Evolutionary conservation across 1,140 invertebrate genomes (phyloP).

Genomic region (Tribolium castaneum): DNA sequence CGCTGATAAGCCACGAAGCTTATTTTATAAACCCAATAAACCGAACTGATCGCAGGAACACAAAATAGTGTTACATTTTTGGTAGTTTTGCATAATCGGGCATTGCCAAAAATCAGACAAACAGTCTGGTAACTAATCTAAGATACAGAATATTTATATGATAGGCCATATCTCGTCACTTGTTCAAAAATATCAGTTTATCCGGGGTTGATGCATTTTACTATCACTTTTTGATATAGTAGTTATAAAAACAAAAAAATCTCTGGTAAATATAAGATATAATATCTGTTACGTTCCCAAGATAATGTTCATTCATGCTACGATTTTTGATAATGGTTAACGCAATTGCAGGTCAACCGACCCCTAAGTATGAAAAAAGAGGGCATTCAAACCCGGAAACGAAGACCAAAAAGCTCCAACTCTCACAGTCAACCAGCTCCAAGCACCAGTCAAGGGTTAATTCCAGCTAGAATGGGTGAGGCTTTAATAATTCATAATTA

Average conservation of each 20-base stretch:
- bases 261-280: slow-evolving; percentile 53
- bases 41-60: no score
- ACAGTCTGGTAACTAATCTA: slow-evolving; percentile 46
- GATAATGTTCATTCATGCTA: slow-evolving; percentile 48
- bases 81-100: slow-evolving; percentile 2
- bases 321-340: slow-evolving; percentile 7
- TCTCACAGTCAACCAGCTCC: slow-evolving; percentile 10
- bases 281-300: slow-evolving; percentile 46
- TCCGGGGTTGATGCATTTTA: slow-evolving; percentile 46
- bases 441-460: neutral
- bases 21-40: neutral
- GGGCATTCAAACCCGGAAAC: slow-evolving; percentile 91
- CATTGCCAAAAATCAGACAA: slow-evolving; percentile 44
- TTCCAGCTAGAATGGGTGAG: slow-evolving; percentile 40
- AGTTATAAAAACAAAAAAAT: slow-evolving; percentile 47
- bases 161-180: slow-evolving; percentile 41
- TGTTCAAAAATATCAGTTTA: slow-evolving; percentile 47
- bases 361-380: slow-evolving; percentile 97
- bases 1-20: neutral
- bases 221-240: slow-evolving; percentile 50
- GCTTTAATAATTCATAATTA: neutral
- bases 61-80: neutral
- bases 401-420: slow-evolving; percentile 79
- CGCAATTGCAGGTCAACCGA: slow-evolving; percentile 76
- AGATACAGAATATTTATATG: slow-evolving; percentile 40